Evolutionary conservation across 2,113 vertebrate genomes (phyloP).

Genomic region (Sorex fumeus): DNA sequence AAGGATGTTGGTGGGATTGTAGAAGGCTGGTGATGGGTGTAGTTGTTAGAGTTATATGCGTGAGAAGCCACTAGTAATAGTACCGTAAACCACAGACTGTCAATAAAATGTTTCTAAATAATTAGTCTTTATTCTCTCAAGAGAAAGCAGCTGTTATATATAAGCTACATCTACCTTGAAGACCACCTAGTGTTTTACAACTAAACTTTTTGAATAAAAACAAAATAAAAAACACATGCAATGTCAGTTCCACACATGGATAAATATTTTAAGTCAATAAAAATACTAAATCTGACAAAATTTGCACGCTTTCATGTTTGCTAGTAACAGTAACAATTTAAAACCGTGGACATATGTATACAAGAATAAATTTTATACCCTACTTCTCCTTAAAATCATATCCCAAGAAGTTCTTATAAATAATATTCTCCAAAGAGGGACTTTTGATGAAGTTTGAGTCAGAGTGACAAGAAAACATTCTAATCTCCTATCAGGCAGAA

Average conservation of each 20-base stretch:
- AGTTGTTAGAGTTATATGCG: no score
- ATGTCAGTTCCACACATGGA: neutral
- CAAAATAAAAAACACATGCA: neutral
- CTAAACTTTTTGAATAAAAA: conserved; percentile 44
- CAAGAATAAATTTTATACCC: neutral
- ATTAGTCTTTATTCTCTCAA: conserved; percentile 21
- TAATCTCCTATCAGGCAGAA: conserved; percentile 84
- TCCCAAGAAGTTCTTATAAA: conserved; percentile 44
- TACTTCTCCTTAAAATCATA: conserved; percentile 35
- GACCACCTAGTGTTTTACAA: conserved; percentile 29
- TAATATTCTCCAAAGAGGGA: conserved; percentile 71
- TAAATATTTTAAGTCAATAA: conserved; percentile 27
- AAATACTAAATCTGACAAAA: conserved; percentile 22
- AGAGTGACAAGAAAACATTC: conserved; percentile 73
- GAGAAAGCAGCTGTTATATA: neutral
- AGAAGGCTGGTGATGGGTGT: no score
- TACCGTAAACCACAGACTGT: no score
- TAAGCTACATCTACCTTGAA: conserved; percentile 56
- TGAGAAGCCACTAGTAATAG: no score
- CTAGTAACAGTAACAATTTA: conserved; percentile 28
- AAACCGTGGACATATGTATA: neutral
- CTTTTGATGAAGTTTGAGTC: conserved; percentile 71
- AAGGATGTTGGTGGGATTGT: no score
- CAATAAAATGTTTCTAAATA: no score
- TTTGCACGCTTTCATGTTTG: conserved; percentile 35